Base-by-base conservation (phyloP, 2,113 vertebrate genomes). In the Alaudala cheleensis region DNA sequence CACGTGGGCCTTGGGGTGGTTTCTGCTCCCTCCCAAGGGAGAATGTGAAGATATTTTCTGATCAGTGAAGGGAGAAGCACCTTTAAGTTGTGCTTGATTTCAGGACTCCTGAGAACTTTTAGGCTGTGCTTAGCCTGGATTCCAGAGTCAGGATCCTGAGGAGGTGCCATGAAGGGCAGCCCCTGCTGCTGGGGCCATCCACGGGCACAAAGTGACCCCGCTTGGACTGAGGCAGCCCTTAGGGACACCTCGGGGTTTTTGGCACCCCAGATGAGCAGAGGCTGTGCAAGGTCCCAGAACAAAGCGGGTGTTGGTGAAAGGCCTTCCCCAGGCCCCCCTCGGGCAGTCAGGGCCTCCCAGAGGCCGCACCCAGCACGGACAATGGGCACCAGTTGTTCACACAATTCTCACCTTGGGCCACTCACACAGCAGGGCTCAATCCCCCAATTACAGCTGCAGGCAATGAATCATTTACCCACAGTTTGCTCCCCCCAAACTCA, bases 161-260 rank as follows among this genome's bases (percentile, higher is more conserved):
- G 49, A 5, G 8, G 6, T 12, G 1, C 58, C 80, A 13, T 1
- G 34, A 58, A 37, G 21, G 26, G 22, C 69, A 73, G 50, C 12
- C 39, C 13, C 26, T 7, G 3, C 29, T 54, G 34, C 11, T 1
- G 42, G 74, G 54, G 62, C 79, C 57, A 7, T 8, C 17, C n/a
- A 0, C 17, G 34, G 67, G 6, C 45, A 42, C 51, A 9, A 3
- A 29, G 71, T 22, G 40, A 70, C 31, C 50, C 51, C 69, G 33
- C 50, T 5, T 4, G 9, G 51, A 14, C 29, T 33, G 5, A 4
- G 14, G 15, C 29, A 17, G 33, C 42, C 54, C 39, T 62, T 42
- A 51, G 39, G 1, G 24, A 11, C 40, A 18, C 18, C 37, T 44
- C 1, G 3, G 37, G 13, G 31, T 0, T 25, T 54, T 12, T 54